A percentile compares a stretch with the other conserved stretches of the same genome.
Evolutionary conservation across 1,140 invertebrate genomes (phyloP).

Genomic region (Oscheius sp.): DNA sequence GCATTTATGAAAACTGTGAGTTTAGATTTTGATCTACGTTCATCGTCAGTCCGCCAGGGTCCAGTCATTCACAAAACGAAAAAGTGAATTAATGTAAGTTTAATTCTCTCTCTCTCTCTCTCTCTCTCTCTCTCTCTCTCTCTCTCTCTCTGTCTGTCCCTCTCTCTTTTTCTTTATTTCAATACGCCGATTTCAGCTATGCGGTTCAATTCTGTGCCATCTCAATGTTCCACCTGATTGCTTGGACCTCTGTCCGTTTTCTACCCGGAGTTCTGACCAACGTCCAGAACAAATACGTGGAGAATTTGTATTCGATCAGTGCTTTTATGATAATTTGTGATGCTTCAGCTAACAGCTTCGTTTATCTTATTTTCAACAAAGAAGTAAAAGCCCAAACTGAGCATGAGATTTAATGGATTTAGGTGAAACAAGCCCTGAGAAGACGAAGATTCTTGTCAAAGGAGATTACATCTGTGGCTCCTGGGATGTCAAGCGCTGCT

Average conservation of each 20-base stretch:
- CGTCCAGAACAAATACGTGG: background rate
- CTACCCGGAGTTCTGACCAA: background rate
- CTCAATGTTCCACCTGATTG: conserved; percentile 20
- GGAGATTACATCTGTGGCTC: too few species aligned
- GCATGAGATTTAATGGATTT: too few species aligned
- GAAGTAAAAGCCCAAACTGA: too few species aligned
- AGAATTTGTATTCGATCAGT: conserved; percentile 15
- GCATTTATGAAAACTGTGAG: too few species aligned
- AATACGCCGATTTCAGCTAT: conserved; percentile 7
- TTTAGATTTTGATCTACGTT: background rate
- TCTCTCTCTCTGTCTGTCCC: too few species aligned
- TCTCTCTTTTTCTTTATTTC: too few species aligned
- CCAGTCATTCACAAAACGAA: background rate
- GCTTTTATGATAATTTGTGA: conserved; percentile 5
- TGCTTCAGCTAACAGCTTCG: background rate
- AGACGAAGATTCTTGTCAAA: too few species aligned
- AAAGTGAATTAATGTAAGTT: conserved; percentile 19
- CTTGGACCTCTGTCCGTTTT: conserved; percentile 18
- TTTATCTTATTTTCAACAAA: conserved; percentile 14
- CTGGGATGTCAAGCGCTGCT: too few species aligned
- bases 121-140: background rate
- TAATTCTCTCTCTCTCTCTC: too few species aligned
- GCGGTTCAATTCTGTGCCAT: conserved; percentile 25
- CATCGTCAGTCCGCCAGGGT: background rate
- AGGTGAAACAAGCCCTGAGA: too few species aligned